Evolutionary conservation across 2,888 invertebrate species (phyloP), one percentile per base, ranked within the genome.

Genomic region (Drosophila emarginata): DNA sequence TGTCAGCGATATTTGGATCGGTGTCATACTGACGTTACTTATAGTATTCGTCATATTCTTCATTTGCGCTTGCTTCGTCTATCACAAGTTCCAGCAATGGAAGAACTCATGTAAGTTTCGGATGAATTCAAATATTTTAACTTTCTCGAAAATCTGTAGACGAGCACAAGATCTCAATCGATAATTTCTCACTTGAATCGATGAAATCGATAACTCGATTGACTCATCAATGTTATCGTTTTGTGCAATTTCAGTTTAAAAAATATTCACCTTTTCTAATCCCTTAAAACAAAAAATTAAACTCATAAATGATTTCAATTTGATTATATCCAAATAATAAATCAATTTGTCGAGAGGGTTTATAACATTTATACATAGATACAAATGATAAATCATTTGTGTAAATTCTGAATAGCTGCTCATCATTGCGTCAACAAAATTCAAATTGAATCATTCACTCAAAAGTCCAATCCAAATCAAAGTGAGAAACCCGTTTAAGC

Each of bases 21-120:
- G 94, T 6, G 93, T 94, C 50, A 93, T 94, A 15, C 89, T 94
- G 14, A 94, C 94, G 32, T 90, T 94, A 50, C 93, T 94, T 89
- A 94, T 94, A 64, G 91, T 94, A 21, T 93, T 93, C 79, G 94
- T 94, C 88, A 93, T 94, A 63, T 94, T 94, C 88, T 94, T 94
- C 85, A 93, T 94, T 89, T 94, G 94, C 84, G 93, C 94, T 61
- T 94, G 94, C 88, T 92, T 94, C 70, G 88, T 94, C 28, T 94
- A 94, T 84, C 94, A 94, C 91, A 94, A 94, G 84, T 94, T 94
- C 86, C 94, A 94, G 83, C 93, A 94, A 76, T 94, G 94, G 94
- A 94, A 94, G 89, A 92, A 93, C 79, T 92, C 93, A 90, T 93
- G 94, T 94, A 90, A 93, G 93, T 92, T 21, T 6, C 21, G 12